Evolutionary conservation across 1,140 invertebrate genomes (phyloP), one percentile per base, ranked within the genome.

Genomic region (Trichonephila inaurata): DNA sequence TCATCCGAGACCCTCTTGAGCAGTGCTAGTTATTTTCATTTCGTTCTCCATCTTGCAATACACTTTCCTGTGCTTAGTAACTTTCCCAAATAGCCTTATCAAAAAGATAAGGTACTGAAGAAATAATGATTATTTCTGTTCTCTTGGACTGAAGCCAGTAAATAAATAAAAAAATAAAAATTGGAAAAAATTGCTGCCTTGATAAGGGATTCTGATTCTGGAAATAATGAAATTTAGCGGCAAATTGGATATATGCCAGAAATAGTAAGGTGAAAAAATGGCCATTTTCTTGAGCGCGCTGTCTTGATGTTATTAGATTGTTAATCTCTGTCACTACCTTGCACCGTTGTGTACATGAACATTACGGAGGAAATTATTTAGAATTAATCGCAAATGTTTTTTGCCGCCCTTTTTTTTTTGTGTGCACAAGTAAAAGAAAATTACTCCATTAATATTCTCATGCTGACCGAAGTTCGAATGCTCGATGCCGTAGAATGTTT

Each of bases 41-140:
- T 33, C 28, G 21, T 19, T 28, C 18, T 5, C 5, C 44, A 58
- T 58, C 51, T 85, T 21, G 44, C 44, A 0, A 60, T 85, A n/a
- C 72, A 28, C 33, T 24, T 40, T 40, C 28, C 28, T 77, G 16
- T 40, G 18, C 51, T 51, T 28, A 16, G 72, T 18, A 77, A 19
- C 28, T 77, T 33, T 77, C 72, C 72, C 28, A 77, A 77, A 77
- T 77, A 40, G 72, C 72, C 72, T 33, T 40, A 77, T 77, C 72
- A 33, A 33, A 77, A 28, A 51, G 82, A 83, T 83, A 83, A 83
- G 85, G 24, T 28, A 62, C 85, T n/a, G 40, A 69, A 89, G 19
- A 91, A 81, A 40, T 60, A 81, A 62, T 61, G 89, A 82, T 91
- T 91, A 91, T 91, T 91, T 61, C 69, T 44, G 5, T 33, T 81